Percentiles rank a stretch among this genome's conserved stretches.
phyloP scores from a whole-genome alignment of 2,797 vertebrate genomes.

The Gouania willdenowi region DNA sequence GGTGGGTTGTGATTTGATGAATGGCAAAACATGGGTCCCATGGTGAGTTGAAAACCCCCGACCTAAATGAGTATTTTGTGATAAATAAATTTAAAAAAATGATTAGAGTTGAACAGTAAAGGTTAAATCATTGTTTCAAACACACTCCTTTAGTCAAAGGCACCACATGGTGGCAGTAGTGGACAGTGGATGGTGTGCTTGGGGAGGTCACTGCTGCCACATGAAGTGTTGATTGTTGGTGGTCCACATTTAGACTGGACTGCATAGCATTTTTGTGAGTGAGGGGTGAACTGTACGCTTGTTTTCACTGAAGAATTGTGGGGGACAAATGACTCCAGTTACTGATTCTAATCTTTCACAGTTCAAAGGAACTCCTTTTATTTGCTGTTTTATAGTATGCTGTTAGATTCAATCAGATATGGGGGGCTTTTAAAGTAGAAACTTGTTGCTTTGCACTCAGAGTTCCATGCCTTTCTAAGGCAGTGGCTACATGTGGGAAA shows the following conservation, averaged over 20 bases:
- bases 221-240: constrained; percentile 56
- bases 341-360: neutral
- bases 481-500: neutral
- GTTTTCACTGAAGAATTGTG: constrained; percentile 11
- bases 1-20: too few species aligned
- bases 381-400: neutral
- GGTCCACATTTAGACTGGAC: constrained; percentile 55
- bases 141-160: too few species aligned
- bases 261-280: constrained; percentile 41
- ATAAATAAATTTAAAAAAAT: too few species aligned
- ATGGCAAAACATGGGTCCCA: too few species aligned
- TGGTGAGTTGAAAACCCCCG: too few species aligned
- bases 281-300: constrained; percentile 2
- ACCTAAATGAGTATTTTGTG: too few species aligned
- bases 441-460: neutral
- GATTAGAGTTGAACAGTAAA: too few species aligned
- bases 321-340: too few species aligned
- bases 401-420: constrained; percentile 1
- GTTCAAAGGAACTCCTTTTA: neutral
- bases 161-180: constrained; percentile 45
- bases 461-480: constrained; percentile 23
- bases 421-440: neutral
- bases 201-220: constrained; percentile 14
- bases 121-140: too few species aligned
- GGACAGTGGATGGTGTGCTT: neutral